Evolutionary conservation across 30 jellyfish, hydroid and myxozoan genomes (phyloP).

Genomic region (Rhopilema esculentum): DNA sequence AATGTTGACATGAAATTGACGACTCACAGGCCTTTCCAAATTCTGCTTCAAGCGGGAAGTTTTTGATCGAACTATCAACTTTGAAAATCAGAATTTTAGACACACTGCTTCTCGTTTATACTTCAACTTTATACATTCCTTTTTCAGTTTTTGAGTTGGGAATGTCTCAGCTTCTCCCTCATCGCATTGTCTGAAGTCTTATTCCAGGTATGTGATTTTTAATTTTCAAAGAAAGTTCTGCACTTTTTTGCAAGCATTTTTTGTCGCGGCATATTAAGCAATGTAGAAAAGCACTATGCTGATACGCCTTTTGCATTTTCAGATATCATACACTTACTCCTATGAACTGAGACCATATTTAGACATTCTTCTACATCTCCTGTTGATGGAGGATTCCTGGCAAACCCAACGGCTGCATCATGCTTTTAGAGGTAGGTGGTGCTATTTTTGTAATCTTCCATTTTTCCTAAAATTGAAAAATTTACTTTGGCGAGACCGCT

Average conservation of each 20-base stretch:
- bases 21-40: no score
- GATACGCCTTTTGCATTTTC: background rate
- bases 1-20: background rate
- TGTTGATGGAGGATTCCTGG: slow-evolving; percentile 97
- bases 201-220: slow-evolving; percentile 93
- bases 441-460: no score
- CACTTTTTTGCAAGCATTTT: no score
- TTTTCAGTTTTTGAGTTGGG: slow-evolving; percentile 97
- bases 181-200: slow-evolving; percentile 95
- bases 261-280: no score
- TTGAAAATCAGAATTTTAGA: no score
- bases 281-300: no score
- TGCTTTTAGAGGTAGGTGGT: slow-evolving; percentile 94
- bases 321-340: slow-evolving; percentile 96
- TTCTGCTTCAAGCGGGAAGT: no score
- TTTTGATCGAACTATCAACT: no score
- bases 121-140: background rate
- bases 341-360: slow-evolving; percentile 94
- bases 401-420: slow-evolving; percentile 85
- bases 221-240: no score
- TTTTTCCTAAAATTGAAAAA: no score
- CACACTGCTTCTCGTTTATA: no score
- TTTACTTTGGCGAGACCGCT: no score
- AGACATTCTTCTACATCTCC: slow-evolving; percentile 88
- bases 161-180: slow-evolving; percentile 91